Evolutionary conservation across 2,888 invertebrate genomes (phyloP).

Genomic region (Pimpla rufipes): DNA sequence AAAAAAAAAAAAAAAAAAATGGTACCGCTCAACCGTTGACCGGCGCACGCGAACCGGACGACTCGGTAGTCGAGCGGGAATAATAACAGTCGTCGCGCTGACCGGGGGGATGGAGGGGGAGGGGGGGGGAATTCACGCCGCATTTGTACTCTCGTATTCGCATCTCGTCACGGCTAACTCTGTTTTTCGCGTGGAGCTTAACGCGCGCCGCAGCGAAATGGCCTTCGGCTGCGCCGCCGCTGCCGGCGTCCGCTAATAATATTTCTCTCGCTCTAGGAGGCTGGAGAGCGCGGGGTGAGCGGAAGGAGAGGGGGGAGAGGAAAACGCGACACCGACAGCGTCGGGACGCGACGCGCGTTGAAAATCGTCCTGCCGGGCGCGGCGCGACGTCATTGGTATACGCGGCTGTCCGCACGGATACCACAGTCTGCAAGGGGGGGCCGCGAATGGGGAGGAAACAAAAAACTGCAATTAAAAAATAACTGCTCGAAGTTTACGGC

Average conservation of each 20-base stretch:
- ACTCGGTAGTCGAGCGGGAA: background rate
- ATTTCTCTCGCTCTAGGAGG: conserved; percentile 51
- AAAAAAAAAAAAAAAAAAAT: background rate
- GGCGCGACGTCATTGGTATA: conserved; percentile 43
- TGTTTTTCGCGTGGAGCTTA: conserved; percentile 32
- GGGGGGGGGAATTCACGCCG: background rate
- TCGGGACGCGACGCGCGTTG: conserved; percentile 65
- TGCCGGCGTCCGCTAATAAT: conserved; percentile 54
- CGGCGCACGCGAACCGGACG: background rate
- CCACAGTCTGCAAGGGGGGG: conserved; percentile 7
- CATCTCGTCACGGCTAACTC: conserved; percentile 54
- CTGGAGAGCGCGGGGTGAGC: background rate
- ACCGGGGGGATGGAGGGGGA: too few species aligned
- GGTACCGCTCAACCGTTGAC: background rate
- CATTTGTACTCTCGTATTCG: conserved; percentile 61
- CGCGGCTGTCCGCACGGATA: conserved; percentile 32
- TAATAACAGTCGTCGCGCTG: background rate
- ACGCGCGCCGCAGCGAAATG: conserved; percentile 25
- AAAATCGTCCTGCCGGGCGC: conserved; percentile 55
- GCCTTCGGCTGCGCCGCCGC: conserved; percentile 38
- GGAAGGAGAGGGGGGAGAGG: conserved; percentile 4
- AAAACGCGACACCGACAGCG: conserved; percentile 48
- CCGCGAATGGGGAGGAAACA: conserved; percentile 34
- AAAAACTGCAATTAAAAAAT: conserved; percentile 75
- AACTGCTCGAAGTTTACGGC: conserved; percentile 74